Conservation (phyloP, 2,797 vertebrate species). For the Chiroxiphia lanceolata region DNA sequence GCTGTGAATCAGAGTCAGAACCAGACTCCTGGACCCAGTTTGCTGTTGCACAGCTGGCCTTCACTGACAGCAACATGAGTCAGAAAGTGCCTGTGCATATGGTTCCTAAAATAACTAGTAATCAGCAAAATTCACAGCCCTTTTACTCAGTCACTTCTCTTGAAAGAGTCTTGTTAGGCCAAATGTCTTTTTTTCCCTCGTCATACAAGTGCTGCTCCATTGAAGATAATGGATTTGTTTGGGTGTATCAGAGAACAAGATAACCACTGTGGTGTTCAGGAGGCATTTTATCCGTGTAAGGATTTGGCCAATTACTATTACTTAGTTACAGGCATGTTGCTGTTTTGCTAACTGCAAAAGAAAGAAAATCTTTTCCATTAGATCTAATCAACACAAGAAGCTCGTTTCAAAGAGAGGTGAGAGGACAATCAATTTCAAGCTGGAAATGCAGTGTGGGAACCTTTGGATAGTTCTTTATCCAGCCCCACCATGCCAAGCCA, state of each 20-base stretch:
- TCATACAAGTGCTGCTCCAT: neutral
- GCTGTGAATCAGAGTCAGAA: neutral
- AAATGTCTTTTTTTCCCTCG: neutral
- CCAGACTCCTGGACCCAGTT: neutral
- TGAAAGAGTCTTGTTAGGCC: constrained; percentile 25
- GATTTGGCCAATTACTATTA: neutral
- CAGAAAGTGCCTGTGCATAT: constrained; percentile 25
- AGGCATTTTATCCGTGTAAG: neutral
- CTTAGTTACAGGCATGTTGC: neutral
- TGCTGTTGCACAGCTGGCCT: constrained; percentile 55
- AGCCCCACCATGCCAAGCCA: neutral
- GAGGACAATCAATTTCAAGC: neutral
- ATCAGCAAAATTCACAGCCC: constrained; percentile 53
- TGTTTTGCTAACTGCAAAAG: constrained; percentile 1
- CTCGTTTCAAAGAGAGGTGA: neutral
- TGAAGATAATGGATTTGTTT: constrained; percentile 28
- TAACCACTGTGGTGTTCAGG: neutral
- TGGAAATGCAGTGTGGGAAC: neutral
- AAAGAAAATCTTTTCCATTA: neutral
- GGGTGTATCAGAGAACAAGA: neutral
- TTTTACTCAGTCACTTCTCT: constrained; percentile 50
- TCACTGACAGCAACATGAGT: constrained; percentile 55
- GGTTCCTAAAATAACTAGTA: constrained; percentile 65
- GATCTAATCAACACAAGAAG: neutral
- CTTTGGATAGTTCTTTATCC: neutral